Evolutionary conservation across 1,140 invertebrate species (phyloP).

Genomic region (Lepidurus apus): DNA sequence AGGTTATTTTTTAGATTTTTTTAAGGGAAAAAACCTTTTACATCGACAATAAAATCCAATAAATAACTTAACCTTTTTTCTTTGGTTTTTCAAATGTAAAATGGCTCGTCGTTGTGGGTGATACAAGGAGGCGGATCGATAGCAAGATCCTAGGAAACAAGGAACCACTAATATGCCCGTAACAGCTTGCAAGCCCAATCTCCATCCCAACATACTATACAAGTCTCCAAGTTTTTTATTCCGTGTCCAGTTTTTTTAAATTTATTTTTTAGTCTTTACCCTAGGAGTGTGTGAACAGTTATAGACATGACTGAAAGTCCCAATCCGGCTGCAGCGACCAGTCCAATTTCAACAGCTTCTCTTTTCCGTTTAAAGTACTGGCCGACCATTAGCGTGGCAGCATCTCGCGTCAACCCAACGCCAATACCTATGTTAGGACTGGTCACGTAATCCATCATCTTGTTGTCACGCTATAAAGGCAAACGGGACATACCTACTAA

Average conservation of each 20-base stretch:
- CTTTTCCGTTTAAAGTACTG: constrained; percentile 80
- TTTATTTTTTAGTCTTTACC: constrained; percentile 48
- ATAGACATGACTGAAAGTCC: constrained; percentile 77
- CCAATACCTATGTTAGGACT: constrained; percentile 60
- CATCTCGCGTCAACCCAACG: constrained; percentile 73
- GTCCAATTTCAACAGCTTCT: constrained; percentile 80
- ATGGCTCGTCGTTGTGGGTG: constrained; percentile 83
- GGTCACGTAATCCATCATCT: constrained; percentile 15
- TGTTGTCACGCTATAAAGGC: not conserved
- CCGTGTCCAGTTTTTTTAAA: not conserved
- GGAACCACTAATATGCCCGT: constrained; percentile 76
- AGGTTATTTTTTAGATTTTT: constrained; percentile 31
- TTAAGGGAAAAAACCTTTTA: constrained; percentile 21
- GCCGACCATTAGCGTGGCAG: constrained; percentile 81
- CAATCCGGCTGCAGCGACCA: constrained; percentile 74
- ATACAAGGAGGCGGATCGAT: constrained; percentile 80
- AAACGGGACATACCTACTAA: constrained; percentile 53
- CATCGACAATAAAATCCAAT: not conserved
- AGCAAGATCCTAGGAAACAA: constrained; percentile 81
- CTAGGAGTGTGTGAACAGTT: constrained; percentile 69
- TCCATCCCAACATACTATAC: constrained; percentile 78
- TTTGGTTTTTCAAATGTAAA: constrained; percentile 83
- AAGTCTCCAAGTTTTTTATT: not conserved
- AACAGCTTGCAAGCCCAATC: constrained; percentile 74
- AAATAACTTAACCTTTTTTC: constrained; percentile 65